These are phyloP conservation scores for Eupithecia subfuscata DNA, from an alignment of 2,888 invertebrate genomes.

Conservation along the genomic window DNA sequence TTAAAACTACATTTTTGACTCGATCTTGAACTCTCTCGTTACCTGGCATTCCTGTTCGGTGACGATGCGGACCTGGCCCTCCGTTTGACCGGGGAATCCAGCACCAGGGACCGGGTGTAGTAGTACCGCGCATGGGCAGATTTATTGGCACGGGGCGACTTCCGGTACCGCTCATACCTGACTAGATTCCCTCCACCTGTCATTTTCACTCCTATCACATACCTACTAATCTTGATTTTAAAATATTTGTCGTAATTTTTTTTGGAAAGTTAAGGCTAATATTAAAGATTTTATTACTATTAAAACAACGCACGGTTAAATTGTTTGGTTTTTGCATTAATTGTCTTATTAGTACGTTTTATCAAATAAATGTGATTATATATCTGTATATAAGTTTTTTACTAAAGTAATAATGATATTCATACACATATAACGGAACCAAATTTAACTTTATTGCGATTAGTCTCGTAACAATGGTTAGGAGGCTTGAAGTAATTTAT, in stretches of 20 bases:
- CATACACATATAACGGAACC: too few relatives aligned
- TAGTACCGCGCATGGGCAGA: slow-evolving; percentile 69
- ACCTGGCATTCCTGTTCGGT: slow-evolving; percentile 58
- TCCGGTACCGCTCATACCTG: slow-evolving; percentile 65
- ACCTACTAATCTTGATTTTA: slow-evolving; percentile 48
- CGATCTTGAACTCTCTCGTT: slow-evolving; percentile 38
- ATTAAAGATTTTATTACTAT: too few relatives aligned
- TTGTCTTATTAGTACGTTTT: not conserved
- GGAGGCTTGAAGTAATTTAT: not conserved
- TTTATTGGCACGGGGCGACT: slow-evolving; percentile 61
- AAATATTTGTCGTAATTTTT: not conserved
- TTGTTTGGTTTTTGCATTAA: not conserved
- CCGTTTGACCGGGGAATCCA: slow-evolving; percentile 56
- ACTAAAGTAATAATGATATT: not conserved
- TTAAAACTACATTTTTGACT: too few relatives aligned
- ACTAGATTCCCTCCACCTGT: slow-evolving; percentile 66
- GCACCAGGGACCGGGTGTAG: slow-evolving; percentile 67
- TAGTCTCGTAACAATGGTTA: not conserved
- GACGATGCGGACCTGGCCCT: slow-evolving; percentile 29
- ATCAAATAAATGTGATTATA: not conserved
- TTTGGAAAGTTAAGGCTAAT: not conserved
- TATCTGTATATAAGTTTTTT: not conserved
- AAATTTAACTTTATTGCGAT: not conserved
- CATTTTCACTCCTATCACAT: slow-evolving; percentile 58
- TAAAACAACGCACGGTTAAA: not conserved